A percentile compares a stretch with the other conserved stretches of the same genome.
These are phyloP conservation scores for Pararge aegeria DNA, from an alignment of 1,140 invertebrate species.

Conservation along the genomic window DNA sequence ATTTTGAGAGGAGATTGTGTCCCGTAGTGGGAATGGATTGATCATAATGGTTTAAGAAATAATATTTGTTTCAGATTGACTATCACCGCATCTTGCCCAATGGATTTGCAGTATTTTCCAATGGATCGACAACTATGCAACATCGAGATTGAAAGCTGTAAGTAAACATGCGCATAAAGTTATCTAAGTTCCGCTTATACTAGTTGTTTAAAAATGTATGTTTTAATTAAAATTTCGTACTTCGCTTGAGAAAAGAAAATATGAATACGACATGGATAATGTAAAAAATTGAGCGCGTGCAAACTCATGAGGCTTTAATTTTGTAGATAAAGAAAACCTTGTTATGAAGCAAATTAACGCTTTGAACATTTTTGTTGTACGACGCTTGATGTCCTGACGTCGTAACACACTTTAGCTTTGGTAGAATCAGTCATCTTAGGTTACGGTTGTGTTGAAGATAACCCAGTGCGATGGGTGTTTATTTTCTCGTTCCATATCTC, in stretches of 20 bases:
- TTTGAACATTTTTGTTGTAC: conserved; percentile 30
- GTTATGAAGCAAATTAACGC: conserved; percentile 34
- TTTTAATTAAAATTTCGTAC: conserved; percentile 16
- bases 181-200: conserved; percentile 1
- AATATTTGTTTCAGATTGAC: conserved; percentile 89
- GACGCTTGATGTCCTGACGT: conserved; percentile 29
- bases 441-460: conserved; percentile 56
- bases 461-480: conserved; percentile 83
- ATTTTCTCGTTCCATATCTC: conserved; percentile 83
- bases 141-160: conserved; percentile 99
- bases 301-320: conserved; percentile 41
- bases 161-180: conserved; percentile 80
- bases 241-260: conserved; percentile 24
- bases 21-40: no score
- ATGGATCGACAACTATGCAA: conserved; percentile 98
- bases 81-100: conserved; percentile 97
- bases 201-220: conserved; percentile 14
- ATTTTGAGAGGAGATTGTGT: no score
- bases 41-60: no score
- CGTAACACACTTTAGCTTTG: conserved; percentile 35
- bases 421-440: conserved; percentile 53
- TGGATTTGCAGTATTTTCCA: conserved; percentile 98
- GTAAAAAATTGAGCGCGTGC: conserved; percentile 22
- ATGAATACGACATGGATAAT: conserved; percentile 11
- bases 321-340: conserved; percentile 41